A percentile compares a stretch with the other conserved stretches of the same genome.
phyloP scores from a whole-genome alignment of 2,113 vertebrate genomes.

The Trematomus loennbergii region DNA sequence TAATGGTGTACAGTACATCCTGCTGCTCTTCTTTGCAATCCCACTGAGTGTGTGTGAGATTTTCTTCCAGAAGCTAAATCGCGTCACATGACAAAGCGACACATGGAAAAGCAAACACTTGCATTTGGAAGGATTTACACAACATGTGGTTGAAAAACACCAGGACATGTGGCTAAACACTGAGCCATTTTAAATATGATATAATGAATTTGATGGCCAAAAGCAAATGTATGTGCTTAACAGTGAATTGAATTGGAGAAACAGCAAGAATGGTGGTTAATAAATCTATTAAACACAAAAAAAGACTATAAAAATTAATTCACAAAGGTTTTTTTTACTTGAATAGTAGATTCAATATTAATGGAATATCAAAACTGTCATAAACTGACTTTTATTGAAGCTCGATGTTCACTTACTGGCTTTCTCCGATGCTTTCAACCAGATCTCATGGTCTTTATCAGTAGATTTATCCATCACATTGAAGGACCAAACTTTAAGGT shows the following conservation, averaged over 20 bases:
- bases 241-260: background rate
- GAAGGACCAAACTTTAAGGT: too few relatives aligned
- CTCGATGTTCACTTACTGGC: background rate
- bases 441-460: background rate
- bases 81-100: slow-evolving; percentile 26
- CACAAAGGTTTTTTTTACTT: background rate
- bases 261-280: too few relatives aligned
- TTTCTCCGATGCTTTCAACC: background rate
- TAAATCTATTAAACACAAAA: background rate
- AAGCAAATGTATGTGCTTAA: background rate
- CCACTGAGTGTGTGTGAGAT: background rate
- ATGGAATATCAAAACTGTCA: background rate
- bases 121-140: background rate
- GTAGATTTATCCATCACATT: background rate
- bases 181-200: background rate
- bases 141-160: too few relatives aligned
- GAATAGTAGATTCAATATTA: background rate
- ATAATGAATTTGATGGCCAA: background rate
- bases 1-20: background rate
- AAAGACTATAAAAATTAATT: background rate
- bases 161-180: background rate
- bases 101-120: slow-evolving; percentile 1
- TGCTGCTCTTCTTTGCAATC: background rate
- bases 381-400: background rate
- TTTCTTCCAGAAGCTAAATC: slow-evolving; percentile 23